Conservation (phyloP, 2,797 vertebrate genomes). For the Enteromius argenteus region DNA sequence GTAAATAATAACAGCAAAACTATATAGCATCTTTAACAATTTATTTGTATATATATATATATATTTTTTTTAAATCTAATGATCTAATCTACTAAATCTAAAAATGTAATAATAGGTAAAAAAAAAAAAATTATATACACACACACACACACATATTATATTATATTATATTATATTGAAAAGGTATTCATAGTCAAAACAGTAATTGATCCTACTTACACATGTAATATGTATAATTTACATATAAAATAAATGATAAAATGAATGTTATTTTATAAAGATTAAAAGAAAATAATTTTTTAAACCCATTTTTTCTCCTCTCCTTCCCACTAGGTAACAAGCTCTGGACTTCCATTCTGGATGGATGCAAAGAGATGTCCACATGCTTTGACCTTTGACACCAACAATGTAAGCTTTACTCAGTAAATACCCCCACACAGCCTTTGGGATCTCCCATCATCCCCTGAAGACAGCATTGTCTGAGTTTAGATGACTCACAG, state of each 20-base stretch:
- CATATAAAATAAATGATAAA: background rate
- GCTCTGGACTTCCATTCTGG: constrained; percentile 86
- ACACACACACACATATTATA: background rate
- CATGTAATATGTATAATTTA: background rate
- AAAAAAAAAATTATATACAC: background rate
- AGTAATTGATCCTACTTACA: background rate
- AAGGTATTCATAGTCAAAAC: no score
- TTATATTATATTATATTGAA: background rate
- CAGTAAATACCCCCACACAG: constrained; percentile 22
- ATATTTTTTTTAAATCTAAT: no score
- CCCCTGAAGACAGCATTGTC: constrained; percentile 46
- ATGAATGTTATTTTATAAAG: background rate
- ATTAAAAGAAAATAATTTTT: background rate
- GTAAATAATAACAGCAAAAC: background rate
- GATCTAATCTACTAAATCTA: no score
- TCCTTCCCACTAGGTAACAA: constrained; percentile 74
- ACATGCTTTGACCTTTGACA: constrained; percentile 84
- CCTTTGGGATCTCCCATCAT: constrained; percentile 23
- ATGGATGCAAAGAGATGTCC: constrained; percentile 84
- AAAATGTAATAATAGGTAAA: background rate
- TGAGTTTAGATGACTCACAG: constrained; percentile 60
- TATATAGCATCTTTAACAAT: background rate
- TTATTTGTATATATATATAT: background rate
- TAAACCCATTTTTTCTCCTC: constrained; percentile 21
- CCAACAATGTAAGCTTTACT: constrained; percentile 80